Evolutionary conservation across 2,797 vertebrate genomes (phyloP).

Genomic region (Decapterus maruadsi): DNA sequence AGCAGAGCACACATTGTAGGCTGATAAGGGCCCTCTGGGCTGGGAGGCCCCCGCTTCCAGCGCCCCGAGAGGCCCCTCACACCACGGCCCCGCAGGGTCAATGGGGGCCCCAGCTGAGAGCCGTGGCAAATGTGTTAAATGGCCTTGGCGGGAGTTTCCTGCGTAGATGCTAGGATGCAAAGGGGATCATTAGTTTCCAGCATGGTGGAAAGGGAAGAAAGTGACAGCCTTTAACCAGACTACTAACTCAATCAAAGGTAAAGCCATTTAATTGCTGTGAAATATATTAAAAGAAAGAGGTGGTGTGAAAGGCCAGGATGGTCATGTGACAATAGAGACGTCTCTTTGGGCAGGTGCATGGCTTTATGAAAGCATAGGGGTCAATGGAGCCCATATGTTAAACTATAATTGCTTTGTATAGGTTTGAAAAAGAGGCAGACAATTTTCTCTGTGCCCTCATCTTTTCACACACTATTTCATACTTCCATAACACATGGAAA

Average conservation of each 20-base stretch:
- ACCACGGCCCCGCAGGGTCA: conserved; percentile 82
- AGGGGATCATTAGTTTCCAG: conserved; percentile 86
- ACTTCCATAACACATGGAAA: conserved; percentile 67
- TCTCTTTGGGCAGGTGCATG: conserved; percentile 77
- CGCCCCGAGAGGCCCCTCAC: conserved; percentile 81
- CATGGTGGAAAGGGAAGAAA: conserved; percentile 83
- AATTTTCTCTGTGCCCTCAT: conserved; percentile 37
- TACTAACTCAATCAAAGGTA: conserved; percentile 84
- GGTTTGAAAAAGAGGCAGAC: conserved; percentile 42
- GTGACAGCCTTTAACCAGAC: conserved; percentile 85
- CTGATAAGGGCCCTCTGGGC: conserved; percentile 79
- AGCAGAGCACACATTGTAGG: conserved; percentile 86
- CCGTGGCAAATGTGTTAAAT: conserved; percentile 83
- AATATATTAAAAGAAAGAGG: conserved; percentile 63
- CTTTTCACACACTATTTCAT: conserved; percentile 64
- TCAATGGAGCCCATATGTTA: conserved; percentile 33
- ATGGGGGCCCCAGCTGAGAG: conserved; percentile 82
- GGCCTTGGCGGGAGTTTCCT: conserved; percentile 84
- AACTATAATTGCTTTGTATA: conserved; percentile 26
- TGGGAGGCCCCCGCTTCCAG: conserved; percentile 76
- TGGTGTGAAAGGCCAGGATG: conserved; percentile 60
- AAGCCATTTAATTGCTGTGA: conserved; percentile 81
- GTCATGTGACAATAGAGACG: conserved; percentile 56
- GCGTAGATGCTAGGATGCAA: conserved; percentile 72
- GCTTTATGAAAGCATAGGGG: conserved; percentile 56